Conservation (phyloP, 2,888 invertebrate species). For the Apeira syringaria region DNA sequence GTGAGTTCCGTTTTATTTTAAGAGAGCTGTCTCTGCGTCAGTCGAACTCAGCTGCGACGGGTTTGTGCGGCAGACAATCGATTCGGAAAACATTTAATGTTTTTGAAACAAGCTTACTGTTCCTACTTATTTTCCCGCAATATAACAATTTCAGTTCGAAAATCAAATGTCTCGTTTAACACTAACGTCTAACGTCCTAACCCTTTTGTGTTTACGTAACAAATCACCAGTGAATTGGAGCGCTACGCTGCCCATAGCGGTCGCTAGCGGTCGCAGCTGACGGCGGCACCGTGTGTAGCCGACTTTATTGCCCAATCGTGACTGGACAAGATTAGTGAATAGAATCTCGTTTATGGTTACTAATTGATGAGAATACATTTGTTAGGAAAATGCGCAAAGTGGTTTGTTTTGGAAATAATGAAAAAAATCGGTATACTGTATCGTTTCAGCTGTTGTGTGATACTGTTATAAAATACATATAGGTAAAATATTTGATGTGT, state of each 20-base stretch:
- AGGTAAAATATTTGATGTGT: too few species aligned
- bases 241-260: background rate
- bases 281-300: conserved; percentile 6
- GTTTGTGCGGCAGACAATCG: conserved; percentile 22
- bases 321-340: conserved; percentile 21
- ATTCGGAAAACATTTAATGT: conserved; percentile 16
- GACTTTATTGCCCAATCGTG: conserved; percentile 23
- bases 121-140: background rate
- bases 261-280: conserved; percentile 10
- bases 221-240: background rate
- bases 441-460: too few species aligned
- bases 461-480: too few species aligned
- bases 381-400: too few species aligned
- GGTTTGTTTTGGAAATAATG: too few species aligned
- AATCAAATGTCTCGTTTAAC: background rate
- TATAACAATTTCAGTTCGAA: background rate
- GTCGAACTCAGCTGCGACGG: conserved; percentile 15
- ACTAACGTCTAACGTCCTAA: background rate
- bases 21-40: conserved; percentile 6
- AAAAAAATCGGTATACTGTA: too few species aligned
- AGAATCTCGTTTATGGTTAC: conserved; percentile 8
- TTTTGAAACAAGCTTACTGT: background rate
- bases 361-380: too few species aligned
- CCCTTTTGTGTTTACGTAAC: conserved; percentile 12
- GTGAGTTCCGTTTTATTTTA: conserved; percentile 34